Base-by-base conservation (phyloP, 2,888 invertebrate genomes). In the Lucinisca nassula region DNA sequence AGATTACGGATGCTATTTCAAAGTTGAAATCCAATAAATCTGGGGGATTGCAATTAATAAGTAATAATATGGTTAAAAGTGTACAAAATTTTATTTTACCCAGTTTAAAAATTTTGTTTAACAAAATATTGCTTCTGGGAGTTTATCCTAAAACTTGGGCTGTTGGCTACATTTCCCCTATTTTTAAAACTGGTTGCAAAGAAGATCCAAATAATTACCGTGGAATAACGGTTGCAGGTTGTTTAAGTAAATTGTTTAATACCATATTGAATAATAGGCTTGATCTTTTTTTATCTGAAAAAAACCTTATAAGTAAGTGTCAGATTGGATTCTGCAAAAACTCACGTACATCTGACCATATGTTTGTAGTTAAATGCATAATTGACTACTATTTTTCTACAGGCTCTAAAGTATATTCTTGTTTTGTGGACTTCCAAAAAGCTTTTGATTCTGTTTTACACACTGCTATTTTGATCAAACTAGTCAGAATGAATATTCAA, bases 391-490 rank as follows among this genome's bases (percentile, higher is more conserved):
- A 61, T 61, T 61, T 61, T 30, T 61, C 61, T 8, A 61, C 24
- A 61, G 30, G 61, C 6, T 61, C 30, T 30, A 61, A 61, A 61
- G 6, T 61, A 30, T 61, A 61, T 61, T 61, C 61, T 27, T 61
- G 61, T 61, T 61, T 61, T 30, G 61, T 61, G 27, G 61, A 61
- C 67, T 67, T 78, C 24, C n/a, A 37, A 61, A 67, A 61, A 32
- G 78, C 78, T 27, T 78, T 78, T 67, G 78, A 78, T 27, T 61
- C 78, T 24, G 78, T 78, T n/a, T 30, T 38, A 24, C 78, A 78
- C 30, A 37, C 37, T 35, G 67, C 61, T 38, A n/a, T 78, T 24
- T 27, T 78, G 17, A 24, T 61, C 32, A 78, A 78, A 78, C 61
- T 78, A 1, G 14, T 30, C 1, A 61, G 32, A 27, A 40, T 78